Conservation (phyloP, 2,888 invertebrate species). For the Phengaris arion region DNA sequence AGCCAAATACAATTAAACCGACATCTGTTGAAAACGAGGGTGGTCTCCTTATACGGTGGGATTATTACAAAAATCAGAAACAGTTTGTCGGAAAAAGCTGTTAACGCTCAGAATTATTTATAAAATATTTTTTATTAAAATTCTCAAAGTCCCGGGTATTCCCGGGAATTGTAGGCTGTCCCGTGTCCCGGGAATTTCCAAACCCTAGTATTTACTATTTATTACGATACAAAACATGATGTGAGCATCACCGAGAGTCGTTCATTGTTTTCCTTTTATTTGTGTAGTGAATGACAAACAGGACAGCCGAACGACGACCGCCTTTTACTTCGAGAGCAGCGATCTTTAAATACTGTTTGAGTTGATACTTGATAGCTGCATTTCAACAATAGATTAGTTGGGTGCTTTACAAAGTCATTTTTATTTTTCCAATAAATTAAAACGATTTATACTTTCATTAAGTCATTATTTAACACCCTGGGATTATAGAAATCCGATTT, state of each 20-base stretch:
- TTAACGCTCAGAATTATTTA: too few species aligned
- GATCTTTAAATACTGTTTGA: slow-evolving; percentile 8
- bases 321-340: slow-evolving; percentile 41
- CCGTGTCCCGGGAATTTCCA: too few species aligned
- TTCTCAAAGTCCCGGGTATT: too few species aligned
- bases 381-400: slow-evolving; percentile 38
- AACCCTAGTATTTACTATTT: background rate
- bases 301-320: slow-evolving; percentile 48
- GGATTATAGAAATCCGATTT: slow-evolving; percentile 5
- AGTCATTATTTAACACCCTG: background rate
- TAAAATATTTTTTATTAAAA: too few species aligned
- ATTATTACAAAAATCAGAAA: too few species aligned
- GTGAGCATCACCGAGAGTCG: slow-evolving; percentile 35
- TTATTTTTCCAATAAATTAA: slow-evolving; percentile 13
- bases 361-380: slow-evolving; percentile 49
- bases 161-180: too few species aligned
- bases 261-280: slow-evolving; percentile 48
- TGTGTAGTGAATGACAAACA: slow-evolving; percentile 49
- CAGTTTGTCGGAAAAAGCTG: too few species aligned
- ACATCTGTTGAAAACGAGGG: too few species aligned
- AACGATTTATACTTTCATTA: slow-evolving; percentile 13
- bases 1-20: too few species aligned
- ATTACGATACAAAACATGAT: slow-evolving; percentile 1
- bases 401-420: background rate
- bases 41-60: too few species aligned